Conservation (phyloP, 2,888 invertebrate species). For the Amaurobius ferox region DNA sequence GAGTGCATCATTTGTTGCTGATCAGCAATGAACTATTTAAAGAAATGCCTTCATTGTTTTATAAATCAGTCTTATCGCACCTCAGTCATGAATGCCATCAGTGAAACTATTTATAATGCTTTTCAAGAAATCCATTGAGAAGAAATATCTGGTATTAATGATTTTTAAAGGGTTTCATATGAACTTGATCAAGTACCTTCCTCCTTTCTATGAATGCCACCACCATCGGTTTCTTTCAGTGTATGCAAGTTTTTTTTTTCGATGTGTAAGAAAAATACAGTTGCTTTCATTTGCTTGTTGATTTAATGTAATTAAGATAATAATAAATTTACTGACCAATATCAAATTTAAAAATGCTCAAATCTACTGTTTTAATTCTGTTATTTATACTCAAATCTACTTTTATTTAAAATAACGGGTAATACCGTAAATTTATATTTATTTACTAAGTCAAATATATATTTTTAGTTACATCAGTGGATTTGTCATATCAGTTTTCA, state of each 20-base stretch:
- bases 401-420: too few relatives aligned
- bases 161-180: conserved; percentile 28
- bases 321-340: too few relatives aligned
- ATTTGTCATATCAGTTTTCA: not conserved
- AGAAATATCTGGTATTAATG: conserved; percentile 32
- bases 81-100: conserved; percentile 36
- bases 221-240: conserved; percentile 35
- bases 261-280: not conserved
- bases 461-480: too few relatives aligned
- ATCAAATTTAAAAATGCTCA: too few relatives aligned
- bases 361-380: too few relatives aligned
- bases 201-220: conserved; percentile 31
- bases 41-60: conserved; percentile 61
- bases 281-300: too few relatives aligned
- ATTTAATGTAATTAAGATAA: too few relatives aligned
- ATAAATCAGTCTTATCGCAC: conserved; percentile 44
- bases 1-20: conserved; percentile 20
- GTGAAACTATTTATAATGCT: conserved; percentile 48
- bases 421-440: too few relatives aligned
- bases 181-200: conserved; percentile 7
- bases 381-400: too few relatives aligned
- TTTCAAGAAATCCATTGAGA: conserved; percentile 29
- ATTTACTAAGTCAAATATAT: too few relatives aligned
- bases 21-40: conserved; percentile 35
- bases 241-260: conserved; percentile 15